A percentile compares a stretch with the other conserved stretches of the same genome.
phyloP scores from a whole-genome alignment of 2,113 vertebrate genomes.

The Aegotheles bennettii region DNA sequence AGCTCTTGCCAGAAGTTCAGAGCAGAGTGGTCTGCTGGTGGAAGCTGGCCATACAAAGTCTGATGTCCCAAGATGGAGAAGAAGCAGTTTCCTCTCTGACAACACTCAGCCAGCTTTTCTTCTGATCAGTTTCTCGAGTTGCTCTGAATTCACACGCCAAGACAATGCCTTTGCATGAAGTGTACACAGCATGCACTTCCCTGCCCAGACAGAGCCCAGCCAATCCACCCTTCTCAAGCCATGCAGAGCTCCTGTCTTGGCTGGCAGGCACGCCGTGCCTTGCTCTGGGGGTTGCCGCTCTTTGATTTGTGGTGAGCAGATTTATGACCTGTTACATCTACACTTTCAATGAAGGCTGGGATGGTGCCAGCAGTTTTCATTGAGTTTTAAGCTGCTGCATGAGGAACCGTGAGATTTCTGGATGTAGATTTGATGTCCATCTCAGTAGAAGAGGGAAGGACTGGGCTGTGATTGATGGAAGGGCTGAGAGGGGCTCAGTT shows the following conservation, averaged over 20 bases:
- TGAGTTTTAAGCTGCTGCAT: rapidly evolving
- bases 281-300: not conserved
- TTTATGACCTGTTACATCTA: not conserved
- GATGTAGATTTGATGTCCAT: not conserved
- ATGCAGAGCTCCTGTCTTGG: rapidly evolving
- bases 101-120: not conserved
- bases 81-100: not conserved
- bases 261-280: rapidly evolving
- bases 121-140: not conserved
- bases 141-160: not conserved
- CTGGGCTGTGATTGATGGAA: not conserved
- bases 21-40: not conserved
- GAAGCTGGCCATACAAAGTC: rapidly evolving
- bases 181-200: rapidly evolving
- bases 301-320: rapidly evolving
- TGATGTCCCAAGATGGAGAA: rapidly evolving
- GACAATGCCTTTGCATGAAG: rapidly evolving
- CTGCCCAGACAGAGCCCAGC: not conserved
- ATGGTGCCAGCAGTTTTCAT: not conserved
- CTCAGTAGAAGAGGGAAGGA: rapidly evolving
- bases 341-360: not conserved
- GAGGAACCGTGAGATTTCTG: not conserved
- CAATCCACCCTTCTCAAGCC: not conserved
- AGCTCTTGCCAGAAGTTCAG: rapidly evolving
- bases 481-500: not conserved